Conservation (phyloP, 2,113 vertebrate species). For the Pelusios castaneus region DNA sequence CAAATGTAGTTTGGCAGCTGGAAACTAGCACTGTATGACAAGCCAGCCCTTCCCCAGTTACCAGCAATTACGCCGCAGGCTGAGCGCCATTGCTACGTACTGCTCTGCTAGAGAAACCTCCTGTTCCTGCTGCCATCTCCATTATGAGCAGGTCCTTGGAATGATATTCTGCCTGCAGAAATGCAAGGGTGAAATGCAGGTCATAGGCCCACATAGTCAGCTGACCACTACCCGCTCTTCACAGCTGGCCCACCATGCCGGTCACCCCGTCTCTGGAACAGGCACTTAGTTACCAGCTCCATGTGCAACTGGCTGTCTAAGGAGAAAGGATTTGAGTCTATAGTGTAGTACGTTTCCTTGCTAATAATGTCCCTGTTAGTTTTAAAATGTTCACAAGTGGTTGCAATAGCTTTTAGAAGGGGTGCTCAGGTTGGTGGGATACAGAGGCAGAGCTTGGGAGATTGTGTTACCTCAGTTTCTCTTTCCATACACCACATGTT, state of each 20-base stretch:
- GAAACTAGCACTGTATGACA: accelerated
- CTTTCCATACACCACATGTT: neutral
- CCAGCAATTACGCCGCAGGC: neutral
- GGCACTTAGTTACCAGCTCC: no score
- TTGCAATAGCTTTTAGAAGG: neutral
- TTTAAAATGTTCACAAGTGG: neutral
- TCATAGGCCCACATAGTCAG: no score
- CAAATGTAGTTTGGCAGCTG: neutral
- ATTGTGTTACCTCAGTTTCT: no score
- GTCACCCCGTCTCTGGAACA: no score
- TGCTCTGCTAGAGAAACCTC: accelerated
- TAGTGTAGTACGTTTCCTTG: neutral
- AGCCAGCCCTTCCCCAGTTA: accelerated
- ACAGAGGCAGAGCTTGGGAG: neutral
- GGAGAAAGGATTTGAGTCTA: neutral
- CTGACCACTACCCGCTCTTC: no score
- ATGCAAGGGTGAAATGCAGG: no score
- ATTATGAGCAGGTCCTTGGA: no score
- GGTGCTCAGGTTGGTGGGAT: neutral
- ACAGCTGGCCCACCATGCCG: no score
- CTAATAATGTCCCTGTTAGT: neutral
- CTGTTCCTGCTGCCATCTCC: neutral
- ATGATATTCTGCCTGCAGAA: no score
- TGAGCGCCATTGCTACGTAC: neutral
- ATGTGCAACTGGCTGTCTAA: no score